Evolutionary conservation across 2,888 invertebrate genomes (phyloP).

Genomic region (Eretmocerus hayati): DNA sequence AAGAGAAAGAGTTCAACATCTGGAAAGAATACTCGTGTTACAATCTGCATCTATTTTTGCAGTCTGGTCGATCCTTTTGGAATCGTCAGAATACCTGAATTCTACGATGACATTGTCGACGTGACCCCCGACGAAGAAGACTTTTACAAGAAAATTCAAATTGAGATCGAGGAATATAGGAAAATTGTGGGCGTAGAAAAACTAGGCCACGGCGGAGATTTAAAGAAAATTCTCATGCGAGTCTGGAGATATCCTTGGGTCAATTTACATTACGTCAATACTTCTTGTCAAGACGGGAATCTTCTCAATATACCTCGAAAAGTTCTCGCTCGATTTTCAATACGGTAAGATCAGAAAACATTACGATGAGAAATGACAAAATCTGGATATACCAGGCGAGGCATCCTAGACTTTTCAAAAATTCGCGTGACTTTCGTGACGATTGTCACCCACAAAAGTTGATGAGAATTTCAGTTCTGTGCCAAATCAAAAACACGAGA

Average conservation of each 20-base stretch:
- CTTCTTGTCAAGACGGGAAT: conserved; percentile 13
- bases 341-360: conserved; percentile 24
- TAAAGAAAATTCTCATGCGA: conserved; percentile 38
- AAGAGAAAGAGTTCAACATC: too few species aligned
- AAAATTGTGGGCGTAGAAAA: conserved; percentile 21
- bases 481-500: conserved; percentile 24
- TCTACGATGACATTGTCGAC: conserved; percentile 43
- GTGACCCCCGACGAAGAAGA: conserved; percentile 49
- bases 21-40: too few species aligned
- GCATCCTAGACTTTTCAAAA: too few species aligned
- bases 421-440: background rate
- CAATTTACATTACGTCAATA: conserved; percentile 26
- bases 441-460: background rate
- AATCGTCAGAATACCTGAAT: conserved; percentile 42
- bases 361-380: too few species aligned
- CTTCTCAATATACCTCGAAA: conserved; percentile 25
- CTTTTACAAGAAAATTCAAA: conserved; percentile 33
- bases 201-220: conserved; percentile 19
- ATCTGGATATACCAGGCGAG: background rate
- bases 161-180: conserved; percentile 24
- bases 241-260: conserved; percentile 43
- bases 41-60: too few species aligned
- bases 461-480: conserved; percentile 22
- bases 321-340: conserved; percentile 27
- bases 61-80: conserved; percentile 36